Conservation (phyloP, 2,113 vertebrate species). For the Odontesthes bonariensis region DNA sequence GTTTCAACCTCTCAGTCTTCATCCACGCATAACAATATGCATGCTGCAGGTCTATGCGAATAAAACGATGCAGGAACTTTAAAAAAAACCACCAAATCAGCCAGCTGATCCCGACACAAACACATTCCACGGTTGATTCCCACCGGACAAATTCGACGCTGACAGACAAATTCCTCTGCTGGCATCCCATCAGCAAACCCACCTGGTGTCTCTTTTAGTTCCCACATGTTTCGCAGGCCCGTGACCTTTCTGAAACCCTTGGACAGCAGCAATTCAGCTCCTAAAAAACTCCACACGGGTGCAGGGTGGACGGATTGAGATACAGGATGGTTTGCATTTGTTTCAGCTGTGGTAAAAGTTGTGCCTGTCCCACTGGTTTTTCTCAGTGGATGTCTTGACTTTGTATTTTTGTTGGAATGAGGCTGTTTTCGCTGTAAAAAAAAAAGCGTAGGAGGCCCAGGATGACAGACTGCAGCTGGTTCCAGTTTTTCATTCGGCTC, state of each 20-base stretch:
- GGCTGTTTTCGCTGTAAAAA: conserved; percentile 24
- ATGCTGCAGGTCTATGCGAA: not conserved
- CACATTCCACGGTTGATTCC: conserved; percentile 59
- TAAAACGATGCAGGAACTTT: not conserved
- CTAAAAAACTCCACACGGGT: conserved; percentile 24
- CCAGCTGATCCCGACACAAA: conserved; percentile 41
- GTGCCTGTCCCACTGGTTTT: conserved; percentile 4
- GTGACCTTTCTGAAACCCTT: conserved; percentile 37
- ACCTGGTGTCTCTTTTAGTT: conserved; percentile 51
- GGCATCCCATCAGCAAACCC: conserved; percentile 41
- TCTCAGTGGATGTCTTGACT: conserved; percentile 22
- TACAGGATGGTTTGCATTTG: not conserved
- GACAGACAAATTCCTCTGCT: conserved; percentile 57
- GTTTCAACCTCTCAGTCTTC: too few relatives aligned
- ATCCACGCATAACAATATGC: too few relatives aligned
- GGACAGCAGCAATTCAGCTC: conserved; percentile 14
- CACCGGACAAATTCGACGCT: conserved; percentile 54
- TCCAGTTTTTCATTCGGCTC: conserved; percentile 9
- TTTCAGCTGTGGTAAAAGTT: conserved; percentile 11
- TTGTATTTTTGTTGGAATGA: conserved; percentile 40
- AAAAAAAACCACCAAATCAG: not conserved
- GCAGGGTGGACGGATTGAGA: conserved; percentile 6
- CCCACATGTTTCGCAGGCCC: conserved; percentile 2
- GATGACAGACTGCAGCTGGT: conserved; percentile 19
- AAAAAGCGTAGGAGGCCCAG: not conserved